These are phyloP conservation scores for Drosophila leonis DNA, from an alignment of 2,888 invertebrate species.

Conservation along the genomic window DNA sequence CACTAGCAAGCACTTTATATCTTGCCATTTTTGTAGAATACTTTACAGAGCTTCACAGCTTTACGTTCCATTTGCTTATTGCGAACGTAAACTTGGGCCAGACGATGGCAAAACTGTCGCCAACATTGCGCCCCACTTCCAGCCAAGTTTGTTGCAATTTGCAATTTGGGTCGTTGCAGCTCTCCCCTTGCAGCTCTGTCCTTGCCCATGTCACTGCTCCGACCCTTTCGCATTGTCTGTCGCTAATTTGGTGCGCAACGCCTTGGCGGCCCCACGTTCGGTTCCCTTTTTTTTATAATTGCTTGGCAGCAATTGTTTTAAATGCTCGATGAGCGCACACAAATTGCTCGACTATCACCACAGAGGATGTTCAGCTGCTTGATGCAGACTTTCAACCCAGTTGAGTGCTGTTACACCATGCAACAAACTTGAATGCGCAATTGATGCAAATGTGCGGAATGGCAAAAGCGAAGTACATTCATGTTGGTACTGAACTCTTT, in stretches of 20 bases:
- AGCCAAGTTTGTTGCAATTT: conserved; percentile 73
- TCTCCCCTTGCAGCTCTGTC: background rate
- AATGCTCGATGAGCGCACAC: conserved; percentile 71
- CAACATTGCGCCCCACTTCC: conserved; percentile 51
- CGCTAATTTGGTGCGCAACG: conserved; percentile 73
- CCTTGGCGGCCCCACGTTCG: conserved; percentile 18
- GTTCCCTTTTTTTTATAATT: conserved; percentile 59
- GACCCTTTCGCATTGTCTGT: conserved; percentile 29
- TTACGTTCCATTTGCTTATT: conserved; percentile 77
- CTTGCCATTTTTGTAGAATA: conserved; percentile 53
- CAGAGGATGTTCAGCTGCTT: conserved; percentile 23
- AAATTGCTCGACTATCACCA: conserved; percentile 67
- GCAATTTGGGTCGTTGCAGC: conserved; percentile 69
- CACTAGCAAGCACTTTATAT: conserved; percentile 25
- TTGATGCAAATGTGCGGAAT: background rate
- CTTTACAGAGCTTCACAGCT: conserved; percentile 45
- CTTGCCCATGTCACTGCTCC: background rate
- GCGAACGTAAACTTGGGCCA: conserved; percentile 64
- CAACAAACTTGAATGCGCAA: conserved; percentile 20
- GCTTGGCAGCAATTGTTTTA: conserved; percentile 81
- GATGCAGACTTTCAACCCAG: conserved; percentile 52
- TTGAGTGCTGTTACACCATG: conserved; percentile 41
- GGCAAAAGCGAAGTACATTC: too few species aligned
- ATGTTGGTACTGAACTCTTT: too few species aligned
- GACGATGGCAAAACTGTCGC: conserved; percentile 70